phyloP scores from a whole-genome alignment of 2,888 invertebrate genomes.

The Ramazzottius varieornatus region DNA sequence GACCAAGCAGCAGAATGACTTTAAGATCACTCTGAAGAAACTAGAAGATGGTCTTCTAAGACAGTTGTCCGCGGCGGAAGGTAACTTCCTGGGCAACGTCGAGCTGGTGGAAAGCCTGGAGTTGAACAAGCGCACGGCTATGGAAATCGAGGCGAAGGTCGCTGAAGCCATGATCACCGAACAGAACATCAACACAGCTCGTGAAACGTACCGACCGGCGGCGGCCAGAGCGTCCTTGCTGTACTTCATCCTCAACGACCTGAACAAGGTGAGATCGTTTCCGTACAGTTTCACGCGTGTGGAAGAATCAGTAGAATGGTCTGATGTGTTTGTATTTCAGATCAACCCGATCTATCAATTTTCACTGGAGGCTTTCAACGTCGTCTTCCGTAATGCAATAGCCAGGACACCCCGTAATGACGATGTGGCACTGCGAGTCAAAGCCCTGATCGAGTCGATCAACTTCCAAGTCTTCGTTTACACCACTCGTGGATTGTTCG shows the following conservation, averaged over 20 bases:
- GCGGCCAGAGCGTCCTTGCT: conserved; percentile 71
- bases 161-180: conserved; percentile 74
- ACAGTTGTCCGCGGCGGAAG: conserved; percentile 63
- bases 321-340: background rate
- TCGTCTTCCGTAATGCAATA: conserved; percentile 90
- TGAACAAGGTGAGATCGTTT: conserved; percentile 35
- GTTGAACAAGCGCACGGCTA: conserved; percentile 77
- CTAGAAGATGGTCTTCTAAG: conserved; percentile 76
- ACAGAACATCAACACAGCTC: conserved; percentile 63
- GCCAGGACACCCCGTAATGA: conserved; percentile 55
- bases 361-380: conserved; percentile 84
- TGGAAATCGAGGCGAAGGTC: conserved; percentile 74
- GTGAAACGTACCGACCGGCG: conserved; percentile 69
- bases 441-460: conserved; percentile 73
- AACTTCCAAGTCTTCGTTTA: conserved; percentile 81
- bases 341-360: conserved; percentile 93
- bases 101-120: conserved; percentile 84
- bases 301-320: background rate
- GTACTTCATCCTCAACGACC: conserved; percentile 78
- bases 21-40: conserved; percentile 71
- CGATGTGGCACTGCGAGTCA: conserved; percentile 47
- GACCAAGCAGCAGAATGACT: conserved; percentile 84
- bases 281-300: background rate
- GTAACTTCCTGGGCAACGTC: conserved; percentile 75
- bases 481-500: conserved; percentile 72